Evolutionary conservation across 2,888 invertebrate genomes (phyloP), one percentile per base, ranked within the genome.

Genomic region (Aphidoletes aphidimyza): DNA sequence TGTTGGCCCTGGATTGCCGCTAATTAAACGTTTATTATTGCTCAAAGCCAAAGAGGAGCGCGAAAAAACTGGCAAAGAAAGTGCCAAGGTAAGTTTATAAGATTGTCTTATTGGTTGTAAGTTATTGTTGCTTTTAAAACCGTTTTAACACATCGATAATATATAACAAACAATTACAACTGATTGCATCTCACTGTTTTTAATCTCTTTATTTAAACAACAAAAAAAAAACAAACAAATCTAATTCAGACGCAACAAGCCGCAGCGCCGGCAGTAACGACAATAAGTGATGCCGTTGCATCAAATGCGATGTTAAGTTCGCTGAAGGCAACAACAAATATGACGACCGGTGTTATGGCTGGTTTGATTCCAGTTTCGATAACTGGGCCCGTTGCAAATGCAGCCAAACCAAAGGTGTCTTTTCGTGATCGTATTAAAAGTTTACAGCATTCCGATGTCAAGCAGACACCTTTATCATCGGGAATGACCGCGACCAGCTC

Each of bases 1-100:
- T 19, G 92, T 94, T 85, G 94, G 94, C 83, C 93, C 93, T 86
- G 94, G 94, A 84, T 91, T 95, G 84, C 94, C 95, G 6, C 91
- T 96, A 5, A 89, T 95, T 36, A 95, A 96, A 89, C 91, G 95
- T 86, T 91, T 96, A 85, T 91, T 95, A 36, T 90, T 95, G 86
- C 91, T 95, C 83, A 95, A 95, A 91, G 93, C 94, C 42, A 95
- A 94, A 90, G 94, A 94, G 89, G 95, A 95, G 86, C 91, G 91
- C 86, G 92, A 92, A 83, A n/a, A n/a, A n/a, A n/a, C n/a, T n/a
- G 89, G 91, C 85, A 91, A 91, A 86, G 89, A 88, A 84, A 83
- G 86, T 49, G 45, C 84, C 22, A 86, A 86, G 86, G 87, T 86
- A 86, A 86, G 85, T 86, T 86, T 9, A n/a, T n/a, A n/a, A n/a